phyloP scores from a whole-genome alignment of 2,113 vertebrate genomes.

The Coryphaenoides rupestris region DNA sequence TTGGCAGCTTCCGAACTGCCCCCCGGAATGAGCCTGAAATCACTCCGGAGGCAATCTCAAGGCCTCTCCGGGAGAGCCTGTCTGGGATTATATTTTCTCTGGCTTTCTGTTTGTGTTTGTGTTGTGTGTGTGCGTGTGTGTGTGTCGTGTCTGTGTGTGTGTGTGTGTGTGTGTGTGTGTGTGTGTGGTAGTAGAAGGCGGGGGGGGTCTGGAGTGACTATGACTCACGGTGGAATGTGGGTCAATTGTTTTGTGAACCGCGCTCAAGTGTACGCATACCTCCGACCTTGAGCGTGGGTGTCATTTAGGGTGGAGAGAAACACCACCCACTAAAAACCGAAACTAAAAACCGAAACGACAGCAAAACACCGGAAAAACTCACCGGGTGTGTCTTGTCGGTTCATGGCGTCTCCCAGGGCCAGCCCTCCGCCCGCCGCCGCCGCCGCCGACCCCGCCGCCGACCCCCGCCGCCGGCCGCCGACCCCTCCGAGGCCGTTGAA shows the following conservation, averaged over 20 bases:
- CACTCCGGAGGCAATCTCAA: slow-evolving; percentile 73
- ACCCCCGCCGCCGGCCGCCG: slow-evolving; percentile 44
- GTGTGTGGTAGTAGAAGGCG: too few relatives aligned
- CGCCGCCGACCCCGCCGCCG: slow-evolving; percentile 59
- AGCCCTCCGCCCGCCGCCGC: too few relatives aligned
- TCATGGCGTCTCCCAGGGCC: slow-evolving; percentile 71
- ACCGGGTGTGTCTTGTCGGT: slow-evolving; percentile 96
- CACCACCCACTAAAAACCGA: slow-evolving; percentile 10
- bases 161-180: slow-evolving; percentile 8
- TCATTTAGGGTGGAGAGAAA: slow-evolving; percentile 4
- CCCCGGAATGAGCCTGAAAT: slow-evolving; percentile 78
- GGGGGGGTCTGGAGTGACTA: slow-evolving; percentile 22
- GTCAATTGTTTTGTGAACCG: slow-evolving; percentile 44
- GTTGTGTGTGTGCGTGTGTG: slow-evolving; percentile 3
- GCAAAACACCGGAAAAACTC: slow-evolving; percentile 69
- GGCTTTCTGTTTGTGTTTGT: slow-evolving; percentile 8
- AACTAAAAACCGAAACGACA: slow-evolving; percentile 23
- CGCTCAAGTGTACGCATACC: not conserved
- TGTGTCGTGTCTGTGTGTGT: slow-evolving; percentile 4
- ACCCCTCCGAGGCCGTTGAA: slow-evolving; percentile 92
- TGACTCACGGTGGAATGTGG: slow-evolving; percentile 8
- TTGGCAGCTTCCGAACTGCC: slow-evolving; percentile 78
- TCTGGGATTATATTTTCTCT: slow-evolving; percentile 45
- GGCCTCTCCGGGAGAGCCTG: slow-evolving; percentile 59
- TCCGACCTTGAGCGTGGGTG: slow-evolving; percentile 21